Evolutionary conservation across 2,113 vertebrate species (phyloP).

Genomic region (Embiotoca jacksoni): DNA sequence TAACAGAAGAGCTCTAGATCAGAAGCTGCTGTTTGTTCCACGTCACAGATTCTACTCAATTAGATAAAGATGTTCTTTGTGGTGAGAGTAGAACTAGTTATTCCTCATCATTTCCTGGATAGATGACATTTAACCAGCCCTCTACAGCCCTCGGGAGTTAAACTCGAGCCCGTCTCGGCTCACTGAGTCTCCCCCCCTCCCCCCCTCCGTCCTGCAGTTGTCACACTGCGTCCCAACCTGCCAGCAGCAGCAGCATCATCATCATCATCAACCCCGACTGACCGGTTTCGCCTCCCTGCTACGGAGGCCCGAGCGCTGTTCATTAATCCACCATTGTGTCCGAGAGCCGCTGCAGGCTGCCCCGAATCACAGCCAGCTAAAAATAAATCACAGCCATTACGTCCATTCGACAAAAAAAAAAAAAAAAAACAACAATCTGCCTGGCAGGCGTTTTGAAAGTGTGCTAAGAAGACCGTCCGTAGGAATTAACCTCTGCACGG

Average conservation of each 20-base stretch:
- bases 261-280: slow-evolving; percentile 6
- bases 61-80: too few relatives aligned
- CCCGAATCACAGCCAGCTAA: slow-evolving; percentile 21
- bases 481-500: background rate
- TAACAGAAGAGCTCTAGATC: too few relatives aligned
- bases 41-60: too few relatives aligned
- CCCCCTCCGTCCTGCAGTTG: background rate
- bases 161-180: background rate
- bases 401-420: background rate
- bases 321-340: background rate
- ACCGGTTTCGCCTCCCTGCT: slow-evolving; percentile 53
- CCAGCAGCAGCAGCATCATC: background rate
- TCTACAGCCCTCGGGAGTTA: too few relatives aligned
- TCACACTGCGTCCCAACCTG: slow-evolving; percentile 30
- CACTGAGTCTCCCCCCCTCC: slow-evolving; percentile 30
- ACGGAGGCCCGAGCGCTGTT: background rate
- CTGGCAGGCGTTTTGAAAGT: background rate
- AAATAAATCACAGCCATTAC: slow-evolving; percentile 29
- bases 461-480: slow-evolving; percentile 13
- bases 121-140: too few relatives aligned
- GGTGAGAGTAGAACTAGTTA: too few relatives aligned
- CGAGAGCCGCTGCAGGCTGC: background rate
- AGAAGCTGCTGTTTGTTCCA: too few relatives aligned
- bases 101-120: too few relatives aligned
- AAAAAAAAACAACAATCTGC: slow-evolving; percentile 2